A percentile compares a stretch with the other conserved stretches of the same genome.
phyloP scores from a whole-genome alignment of 2,888 invertebrate species.

The Thysanoteuthis rhombus region DNA sequence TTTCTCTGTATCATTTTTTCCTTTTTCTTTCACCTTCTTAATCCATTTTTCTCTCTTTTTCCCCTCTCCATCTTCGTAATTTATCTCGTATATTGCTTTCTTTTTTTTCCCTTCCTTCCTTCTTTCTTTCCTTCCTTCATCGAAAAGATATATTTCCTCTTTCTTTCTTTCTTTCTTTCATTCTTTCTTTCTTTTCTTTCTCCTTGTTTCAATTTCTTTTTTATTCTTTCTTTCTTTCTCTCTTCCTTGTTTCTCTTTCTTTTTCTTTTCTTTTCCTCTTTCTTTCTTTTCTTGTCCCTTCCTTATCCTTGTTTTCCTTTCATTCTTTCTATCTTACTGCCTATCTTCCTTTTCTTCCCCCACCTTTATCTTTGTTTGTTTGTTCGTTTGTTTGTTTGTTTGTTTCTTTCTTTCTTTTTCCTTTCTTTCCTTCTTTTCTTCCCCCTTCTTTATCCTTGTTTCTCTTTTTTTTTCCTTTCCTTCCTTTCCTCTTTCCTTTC shows the following conservation, averaged over 20 bases:
- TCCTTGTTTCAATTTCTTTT: background rate
- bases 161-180: background rate
- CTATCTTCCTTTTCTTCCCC: background rate
- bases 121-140: background rate
- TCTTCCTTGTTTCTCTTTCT: background rate
- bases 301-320: background rate
- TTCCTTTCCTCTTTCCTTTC: background rate
- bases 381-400: background rate
- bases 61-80: too few relatives aligned
- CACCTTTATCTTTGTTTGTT: background rate
- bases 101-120: background rate
- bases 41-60: too few relatives aligned
- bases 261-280: background rate
- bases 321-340: background rate
- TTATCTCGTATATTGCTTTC: too few relatives aligned
- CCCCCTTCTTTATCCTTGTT: background rate
- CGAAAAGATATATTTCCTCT: background rate
- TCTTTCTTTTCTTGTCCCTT: background rate
- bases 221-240: background rate
- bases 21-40: too few relatives aligned
- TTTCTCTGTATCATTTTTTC: too few relatives aligned
- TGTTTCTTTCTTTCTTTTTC: background rate
- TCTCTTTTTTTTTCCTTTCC: background rate
- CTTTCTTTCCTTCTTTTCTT: background rate
- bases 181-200: background rate